Conservation (phyloP, 2,113 vertebrate species). For the Panthera tigris region DNA sequence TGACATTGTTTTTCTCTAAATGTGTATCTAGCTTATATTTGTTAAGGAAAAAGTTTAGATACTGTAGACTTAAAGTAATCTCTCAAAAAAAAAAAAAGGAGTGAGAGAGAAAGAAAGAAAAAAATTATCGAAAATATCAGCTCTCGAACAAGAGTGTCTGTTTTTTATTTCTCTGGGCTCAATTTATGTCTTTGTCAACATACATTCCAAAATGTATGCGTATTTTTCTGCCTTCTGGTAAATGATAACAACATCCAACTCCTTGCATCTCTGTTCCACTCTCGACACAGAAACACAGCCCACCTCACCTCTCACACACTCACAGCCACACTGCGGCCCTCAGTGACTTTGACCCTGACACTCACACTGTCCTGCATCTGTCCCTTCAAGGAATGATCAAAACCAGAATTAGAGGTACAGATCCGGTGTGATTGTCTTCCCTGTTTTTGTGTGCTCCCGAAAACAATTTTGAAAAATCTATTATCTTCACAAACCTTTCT, state of each 20-base stretch:
- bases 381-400: background rate
- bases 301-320: background rate
- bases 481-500: background rate
- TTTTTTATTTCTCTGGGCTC: slow-evolving; percentile 36
- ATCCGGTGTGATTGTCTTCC: background rate
- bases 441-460: background rate
- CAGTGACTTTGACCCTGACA: background rate
- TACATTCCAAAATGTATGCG: background rate
- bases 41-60: background rate
- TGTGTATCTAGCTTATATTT: background rate
- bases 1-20: background rate
- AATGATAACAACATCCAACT: background rate
- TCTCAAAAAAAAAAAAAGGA: background rate
- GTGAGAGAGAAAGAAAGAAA: background rate
- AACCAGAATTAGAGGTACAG: background rate
- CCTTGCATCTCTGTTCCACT: background rate
- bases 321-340: background rate
- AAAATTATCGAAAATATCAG: background rate
- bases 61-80: background rate
- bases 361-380: background rate
- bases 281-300: background rate
- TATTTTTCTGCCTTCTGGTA: background rate
- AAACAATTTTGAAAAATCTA: background rate
- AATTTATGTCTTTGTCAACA: background rate
- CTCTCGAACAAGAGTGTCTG: background rate